These are phyloP conservation scores for Drosophila cognata DNA, from an alignment of 2,888 invertebrate species.

Conservation along the genomic window DNA sequence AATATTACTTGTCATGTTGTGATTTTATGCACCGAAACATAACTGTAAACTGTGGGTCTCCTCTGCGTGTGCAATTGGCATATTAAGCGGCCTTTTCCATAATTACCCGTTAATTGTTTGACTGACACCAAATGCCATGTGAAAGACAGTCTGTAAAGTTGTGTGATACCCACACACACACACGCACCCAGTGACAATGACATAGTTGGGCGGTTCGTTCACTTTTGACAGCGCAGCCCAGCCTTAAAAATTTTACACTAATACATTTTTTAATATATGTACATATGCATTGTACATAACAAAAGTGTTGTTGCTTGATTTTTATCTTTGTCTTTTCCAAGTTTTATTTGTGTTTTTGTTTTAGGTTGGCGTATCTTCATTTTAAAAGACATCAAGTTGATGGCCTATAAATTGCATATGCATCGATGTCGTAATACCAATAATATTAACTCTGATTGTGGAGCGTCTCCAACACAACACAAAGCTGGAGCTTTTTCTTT, in stretches of 20 bases:
- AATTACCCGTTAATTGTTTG: slow-evolving; percentile 57
- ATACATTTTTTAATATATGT: slow-evolving; percentile 21
- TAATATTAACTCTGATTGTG: slow-evolving; percentile 38
- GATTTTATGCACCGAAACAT: slow-evolving; percentile 39
- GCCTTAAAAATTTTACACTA: slow-evolving; percentile 36
- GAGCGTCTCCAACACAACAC: not conserved
- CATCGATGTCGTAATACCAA: slow-evolving; percentile 55
- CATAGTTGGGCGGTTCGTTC: slow-evolving; percentile 58
- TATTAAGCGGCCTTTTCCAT: slow-evolving; percentile 42
- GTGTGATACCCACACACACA: slow-evolving; percentile 23
- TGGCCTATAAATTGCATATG: slow-evolving; percentile 64
- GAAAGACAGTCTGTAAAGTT: slow-evolving; percentile 20
- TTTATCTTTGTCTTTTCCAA: slow-evolving; percentile 2
- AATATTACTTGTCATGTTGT: slow-evolving; percentile 42
- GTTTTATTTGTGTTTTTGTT: slow-evolving; percentile 4
- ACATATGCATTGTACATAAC: slow-evolving; percentile 9
- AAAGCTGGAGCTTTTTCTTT: slow-evolving; percentile 27
- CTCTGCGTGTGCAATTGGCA: slow-evolving; percentile 35
- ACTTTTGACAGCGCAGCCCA: slow-evolving; percentile 48
- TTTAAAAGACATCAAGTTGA: slow-evolving; percentile 39
- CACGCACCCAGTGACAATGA: slow-evolving; percentile 49
- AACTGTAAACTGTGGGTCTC: slow-evolving; percentile 40
- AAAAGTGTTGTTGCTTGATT: slow-evolving; percentile 7
- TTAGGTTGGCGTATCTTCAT: slow-evolving; percentile 45
- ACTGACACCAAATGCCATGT: slow-evolving; percentile 49